Conservation (phyloP, 2,797 vertebrate genomes). For the Mormyrus hasselquistii region DNA sequence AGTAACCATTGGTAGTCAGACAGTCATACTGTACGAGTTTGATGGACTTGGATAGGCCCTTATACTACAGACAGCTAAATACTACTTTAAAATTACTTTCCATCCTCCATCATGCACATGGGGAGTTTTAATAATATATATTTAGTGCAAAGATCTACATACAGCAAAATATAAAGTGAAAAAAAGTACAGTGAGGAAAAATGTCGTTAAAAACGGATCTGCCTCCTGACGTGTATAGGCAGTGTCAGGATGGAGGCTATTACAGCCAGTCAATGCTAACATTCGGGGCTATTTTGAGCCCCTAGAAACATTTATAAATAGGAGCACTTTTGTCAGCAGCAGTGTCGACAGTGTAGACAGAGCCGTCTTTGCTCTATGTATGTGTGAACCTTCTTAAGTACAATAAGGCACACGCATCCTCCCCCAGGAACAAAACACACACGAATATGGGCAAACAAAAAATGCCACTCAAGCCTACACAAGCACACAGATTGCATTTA, state of each 20-base stretch:
- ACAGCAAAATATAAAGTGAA: neutral
- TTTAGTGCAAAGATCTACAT: neutral
- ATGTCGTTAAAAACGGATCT: neutral
- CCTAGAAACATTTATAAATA: constrained; percentile 17
- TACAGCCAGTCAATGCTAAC: constrained; percentile 13
- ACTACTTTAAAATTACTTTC: neutral
- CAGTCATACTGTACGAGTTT: neutral
- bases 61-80: neutral
- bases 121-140: neutral
- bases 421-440: neutral
- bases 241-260: constrained; percentile 1
- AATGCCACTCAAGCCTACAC: neutral
- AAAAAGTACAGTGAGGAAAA: neutral
- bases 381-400: constrained; percentile 1
- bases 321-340: constrained; percentile 1
- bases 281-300: constrained; percentile 20
- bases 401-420: neutral
- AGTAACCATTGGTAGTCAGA: neutral
- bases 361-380: constrained; percentile 10
- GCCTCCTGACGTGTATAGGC: neutral
- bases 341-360: neutral
- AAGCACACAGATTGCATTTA: neutral
- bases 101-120: neutral
- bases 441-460: neutral
- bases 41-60: neutral